Conservation (phyloP, 2,797 vertebrate species). For the Rallus crepitans region DNA sequence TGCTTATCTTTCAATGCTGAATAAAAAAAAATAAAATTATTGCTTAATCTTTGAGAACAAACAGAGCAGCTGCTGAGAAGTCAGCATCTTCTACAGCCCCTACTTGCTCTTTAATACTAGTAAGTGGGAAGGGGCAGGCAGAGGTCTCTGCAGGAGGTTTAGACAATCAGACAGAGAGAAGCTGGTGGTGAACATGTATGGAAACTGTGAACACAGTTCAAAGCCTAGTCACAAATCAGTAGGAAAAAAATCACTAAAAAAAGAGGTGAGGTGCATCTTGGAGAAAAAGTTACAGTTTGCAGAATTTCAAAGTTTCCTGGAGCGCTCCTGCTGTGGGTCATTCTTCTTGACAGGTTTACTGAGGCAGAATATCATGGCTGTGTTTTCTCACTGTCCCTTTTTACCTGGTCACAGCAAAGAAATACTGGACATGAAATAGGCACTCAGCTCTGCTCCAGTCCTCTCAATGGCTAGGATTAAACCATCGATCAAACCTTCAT, state of each 20-base stretch:
- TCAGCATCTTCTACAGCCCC: not conserved
- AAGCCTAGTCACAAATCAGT: not conserved
- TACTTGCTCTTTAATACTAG: not conserved
- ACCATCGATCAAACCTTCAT: not conserved
- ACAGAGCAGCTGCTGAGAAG: not conserved
- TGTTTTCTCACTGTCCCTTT: not conserved
- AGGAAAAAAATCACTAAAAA: not conserved
- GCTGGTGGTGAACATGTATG: not conserved
- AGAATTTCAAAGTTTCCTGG: not conserved
- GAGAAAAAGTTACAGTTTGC: not conserved
- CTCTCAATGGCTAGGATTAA: not conserved
- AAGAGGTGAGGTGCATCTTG: not conserved
- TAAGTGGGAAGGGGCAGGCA: not conserved
- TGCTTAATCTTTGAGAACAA: not conserved
- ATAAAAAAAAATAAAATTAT: not conserved
- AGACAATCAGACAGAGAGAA: not conserved
- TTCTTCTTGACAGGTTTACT: not conserved
- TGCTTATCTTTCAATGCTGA: not conserved
- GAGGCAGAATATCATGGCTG: not conserved
- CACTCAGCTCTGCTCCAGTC: not conserved
- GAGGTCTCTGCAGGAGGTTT: not conserved
- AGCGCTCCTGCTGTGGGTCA: not conserved
- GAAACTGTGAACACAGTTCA: not conserved
- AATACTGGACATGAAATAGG: not conserved
- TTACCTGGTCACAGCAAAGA: not conserved